These are phyloP conservation scores for Haemorhous mexicanus DNA, from an alignment of 2,113 vertebrate genomes.

Conservation along the genomic window DNA sequence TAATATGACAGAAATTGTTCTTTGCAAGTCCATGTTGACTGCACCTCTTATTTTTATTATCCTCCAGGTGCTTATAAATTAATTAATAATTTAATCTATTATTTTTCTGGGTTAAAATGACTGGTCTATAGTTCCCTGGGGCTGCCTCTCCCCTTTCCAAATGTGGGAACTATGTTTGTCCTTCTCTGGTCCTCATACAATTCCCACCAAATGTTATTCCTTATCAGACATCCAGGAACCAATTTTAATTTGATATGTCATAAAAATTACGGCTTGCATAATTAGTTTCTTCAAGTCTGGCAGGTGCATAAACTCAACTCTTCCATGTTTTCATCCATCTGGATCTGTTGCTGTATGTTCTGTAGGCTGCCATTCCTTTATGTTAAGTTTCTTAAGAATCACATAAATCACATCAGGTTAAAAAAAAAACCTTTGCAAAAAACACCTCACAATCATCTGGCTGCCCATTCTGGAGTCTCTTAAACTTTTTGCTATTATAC, in stretches of 20 bases:
- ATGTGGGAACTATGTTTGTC: background rate
- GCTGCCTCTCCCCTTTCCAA: background rate
- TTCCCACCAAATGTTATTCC: background rate
- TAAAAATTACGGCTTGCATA: background rate
- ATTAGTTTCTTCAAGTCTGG: background rate
- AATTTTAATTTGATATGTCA: background rate
- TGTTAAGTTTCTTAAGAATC: background rate
- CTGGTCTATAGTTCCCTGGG: background rate
- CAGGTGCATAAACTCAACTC: background rate
- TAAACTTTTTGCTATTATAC: background rate
- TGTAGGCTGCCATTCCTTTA: background rate
- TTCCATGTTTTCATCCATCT: background rate
- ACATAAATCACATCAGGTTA: background rate
- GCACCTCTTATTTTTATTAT: slow-evolving; percentile 18
- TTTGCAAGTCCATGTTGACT: background rate
- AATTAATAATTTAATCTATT: slow-evolving; percentile 8
- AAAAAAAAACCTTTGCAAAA: background rate
- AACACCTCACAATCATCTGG: background rate
- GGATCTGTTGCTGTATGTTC: background rate
- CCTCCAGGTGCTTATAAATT: background rate
- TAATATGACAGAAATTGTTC: background rate
- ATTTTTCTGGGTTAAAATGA: background rate
- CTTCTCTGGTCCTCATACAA: background rate
- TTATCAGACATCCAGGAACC: background rate
- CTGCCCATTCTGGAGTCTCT: background rate